These are phyloP conservation scores for Parasteatoda lunata DNA, from an alignment of 2,888 invertebrate genomes.

Conservation along the genomic window DNA sequence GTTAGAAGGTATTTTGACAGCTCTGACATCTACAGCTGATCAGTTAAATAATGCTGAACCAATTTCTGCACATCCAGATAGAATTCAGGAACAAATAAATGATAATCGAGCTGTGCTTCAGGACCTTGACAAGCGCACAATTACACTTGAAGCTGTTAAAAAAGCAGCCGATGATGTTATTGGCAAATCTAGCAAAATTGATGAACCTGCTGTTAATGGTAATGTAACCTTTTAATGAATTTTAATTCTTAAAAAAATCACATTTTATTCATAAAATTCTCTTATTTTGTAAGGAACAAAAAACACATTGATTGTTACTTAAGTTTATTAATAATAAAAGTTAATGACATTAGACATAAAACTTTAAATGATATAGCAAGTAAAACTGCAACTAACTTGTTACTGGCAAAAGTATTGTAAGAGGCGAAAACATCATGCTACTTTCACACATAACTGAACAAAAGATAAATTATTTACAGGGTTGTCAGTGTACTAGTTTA, in stretches of 20 bases:
- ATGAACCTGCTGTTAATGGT: slow-evolving; percentile 90
- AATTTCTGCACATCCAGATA: slow-evolving; percentile 95
- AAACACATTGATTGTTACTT: no score
- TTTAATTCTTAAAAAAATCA: not conserved
- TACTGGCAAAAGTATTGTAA: no score
- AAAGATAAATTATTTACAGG: not conserved
- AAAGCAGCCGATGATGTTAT: slow-evolving; percentile 96
- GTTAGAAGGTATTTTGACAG: slow-evolving; percentile 95
- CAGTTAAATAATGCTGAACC: slow-evolving; percentile 89
- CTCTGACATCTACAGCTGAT: slow-evolving; percentile 88
- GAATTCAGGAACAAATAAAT: slow-evolving; percentile 95
- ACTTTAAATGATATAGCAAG: no score
- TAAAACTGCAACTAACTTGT: no score
- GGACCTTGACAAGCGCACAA: slow-evolving; percentile 89
- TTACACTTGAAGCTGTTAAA: slow-evolving; percentile 92
- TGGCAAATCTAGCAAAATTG: slow-evolving; percentile 89
- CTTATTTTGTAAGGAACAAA: not conserved
- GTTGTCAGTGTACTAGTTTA: no score
- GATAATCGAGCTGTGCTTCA: slow-evolving; percentile 93
- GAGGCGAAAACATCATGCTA: no score
- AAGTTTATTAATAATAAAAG: no score
- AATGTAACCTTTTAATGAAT: slow-evolving; percentile 16
- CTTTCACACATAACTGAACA: not conserved
- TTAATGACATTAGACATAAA: no score
- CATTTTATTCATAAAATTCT: not conserved